These are phyloP conservation scores for Chydorus sphaericus DNA, from an alignment of 2,888 invertebrate genomes.

Conservation along the genomic window DNA sequence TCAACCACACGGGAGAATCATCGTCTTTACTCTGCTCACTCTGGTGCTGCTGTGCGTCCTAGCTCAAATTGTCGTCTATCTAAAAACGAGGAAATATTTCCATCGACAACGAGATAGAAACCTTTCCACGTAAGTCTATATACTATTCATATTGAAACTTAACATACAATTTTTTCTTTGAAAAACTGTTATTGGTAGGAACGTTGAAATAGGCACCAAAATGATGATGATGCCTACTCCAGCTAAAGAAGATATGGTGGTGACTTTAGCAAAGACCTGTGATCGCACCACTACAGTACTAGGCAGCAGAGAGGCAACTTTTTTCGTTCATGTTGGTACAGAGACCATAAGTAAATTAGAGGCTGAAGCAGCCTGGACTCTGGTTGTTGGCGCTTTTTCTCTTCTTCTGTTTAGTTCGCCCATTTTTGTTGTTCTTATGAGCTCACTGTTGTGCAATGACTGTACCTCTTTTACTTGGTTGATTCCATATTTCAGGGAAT, in stretches of 20 bases:
- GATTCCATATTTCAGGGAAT: background rate
- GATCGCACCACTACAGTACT: too few relatives aligned
- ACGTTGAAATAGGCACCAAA: too few relatives aligned
- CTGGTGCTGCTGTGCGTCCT: background rate
- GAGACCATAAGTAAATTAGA: background rate
- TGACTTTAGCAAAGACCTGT: too few relatives aligned
- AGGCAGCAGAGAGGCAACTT: too few relatives aligned
- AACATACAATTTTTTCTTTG: too few relatives aligned
- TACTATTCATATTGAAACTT: too few relatives aligned
- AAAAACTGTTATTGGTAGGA: too few relatives aligned
- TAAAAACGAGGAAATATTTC: background rate
- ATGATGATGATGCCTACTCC: too few relatives aligned
- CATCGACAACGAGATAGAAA: background rate
- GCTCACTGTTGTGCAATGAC: background rate
- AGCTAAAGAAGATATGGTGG: too few relatives aligned
- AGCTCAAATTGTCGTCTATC: background rate
- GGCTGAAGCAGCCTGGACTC: background rate
- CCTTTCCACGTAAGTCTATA: too few relatives aligned
- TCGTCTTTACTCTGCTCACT: background rate
- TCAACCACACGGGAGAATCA: background rate
- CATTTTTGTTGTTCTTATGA: background rate
- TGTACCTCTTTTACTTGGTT: background rate
- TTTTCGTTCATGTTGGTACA: background rate
- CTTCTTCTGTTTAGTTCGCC: background rate
- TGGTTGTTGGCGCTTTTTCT: background rate